Evolutionary conservation across 1,140 invertebrate species (phyloP), one percentile per base, ranked within the genome.

Genomic region (Drosophila pachea): DNA sequence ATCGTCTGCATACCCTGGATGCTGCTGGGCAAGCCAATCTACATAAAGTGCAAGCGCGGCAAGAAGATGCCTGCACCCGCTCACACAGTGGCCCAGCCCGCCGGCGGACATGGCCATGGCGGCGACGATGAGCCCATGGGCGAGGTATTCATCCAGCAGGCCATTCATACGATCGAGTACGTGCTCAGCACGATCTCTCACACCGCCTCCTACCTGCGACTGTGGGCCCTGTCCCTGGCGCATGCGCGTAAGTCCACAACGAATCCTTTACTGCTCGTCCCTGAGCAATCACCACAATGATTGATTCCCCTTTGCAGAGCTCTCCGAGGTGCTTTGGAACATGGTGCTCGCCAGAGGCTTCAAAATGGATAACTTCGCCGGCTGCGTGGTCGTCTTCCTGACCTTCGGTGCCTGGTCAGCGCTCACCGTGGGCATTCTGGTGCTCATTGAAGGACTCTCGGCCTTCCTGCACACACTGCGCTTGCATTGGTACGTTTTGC

Each of bases 391-490:
- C 6, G 89, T 98, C 4, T 98, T 93, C 75, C 52, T 95, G 0
- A 89, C 95, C 4, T 99, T 99, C 90, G 93, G 91, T 7, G 92
- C 92, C 58, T 99, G 97, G 96, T 93, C 96, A 5, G 68, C 87
- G 90, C 99, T 66, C 93, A 99, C 98, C 2, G 91, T 99, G 0
- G 94, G 94, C 78, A 98, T 99, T 87, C 92, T 99, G 1, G 95
- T 99, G 61, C 91, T 99, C 29, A 99, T 99, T 96, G 98, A 99
- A 92, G 98, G 98, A 6, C 91, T 99, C 2, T 99, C 97, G 16
- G 98, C 98, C 54, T 99, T 99, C 91, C 92, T 99, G 61, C 98
- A 99, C 89, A 98, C 98, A 5, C 92, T 99, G 48, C 95, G 98
- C 91, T 92, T 99, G 66, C 98, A 99, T 90, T 99, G 98, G 98